Percentiles rank a stretch among this genome's conserved stretches.
phyloP scores from a whole-genome alignment of 2,888 invertebrate genomes.

The Leucania comma region DNA sequence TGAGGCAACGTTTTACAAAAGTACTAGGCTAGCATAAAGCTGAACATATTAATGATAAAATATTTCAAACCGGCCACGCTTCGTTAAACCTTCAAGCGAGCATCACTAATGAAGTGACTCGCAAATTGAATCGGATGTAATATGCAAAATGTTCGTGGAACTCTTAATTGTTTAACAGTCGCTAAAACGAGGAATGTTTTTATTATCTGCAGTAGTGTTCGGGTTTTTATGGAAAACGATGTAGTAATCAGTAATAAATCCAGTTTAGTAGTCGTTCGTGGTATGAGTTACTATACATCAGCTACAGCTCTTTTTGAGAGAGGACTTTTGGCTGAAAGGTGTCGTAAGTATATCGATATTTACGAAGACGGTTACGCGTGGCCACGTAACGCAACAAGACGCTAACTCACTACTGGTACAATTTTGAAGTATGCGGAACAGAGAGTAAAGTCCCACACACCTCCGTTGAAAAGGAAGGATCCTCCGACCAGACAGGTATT shows the following conservation, averaged over 20 bases:
- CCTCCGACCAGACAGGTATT: too few species aligned
- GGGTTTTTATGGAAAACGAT: not conserved
- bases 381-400: too few species aligned
- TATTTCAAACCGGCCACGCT: constrained; percentile 47
- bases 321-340: too few species aligned
- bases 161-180: constrained; percentile 53
- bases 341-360: too few species aligned
- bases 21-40: constrained; percentile 35
- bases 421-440: too few species aligned
- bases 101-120: constrained; percentile 64
- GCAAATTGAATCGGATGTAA: constrained; percentile 59
- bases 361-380: too few species aligned
- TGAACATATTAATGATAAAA: constrained; percentile 43
- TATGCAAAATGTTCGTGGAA: constrained; percentile 57
- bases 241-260: not conserved
- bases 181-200: constrained; percentile 40
- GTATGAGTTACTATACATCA: too few species aligned
- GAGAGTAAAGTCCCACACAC: too few species aligned
- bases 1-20: not conserved
- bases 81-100: constrained; percentile 57
- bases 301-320: too few species aligned
- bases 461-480: too few species aligned
- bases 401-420: too few species aligned
- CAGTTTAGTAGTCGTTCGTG: too few species aligned
- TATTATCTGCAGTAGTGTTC: constrained; percentile 19